Evolutionary conservation across 2,888 invertebrate genomes (phyloP), one percentile per base, ranked within the genome.

Genomic region (Acanthopleura granulata): DNA sequence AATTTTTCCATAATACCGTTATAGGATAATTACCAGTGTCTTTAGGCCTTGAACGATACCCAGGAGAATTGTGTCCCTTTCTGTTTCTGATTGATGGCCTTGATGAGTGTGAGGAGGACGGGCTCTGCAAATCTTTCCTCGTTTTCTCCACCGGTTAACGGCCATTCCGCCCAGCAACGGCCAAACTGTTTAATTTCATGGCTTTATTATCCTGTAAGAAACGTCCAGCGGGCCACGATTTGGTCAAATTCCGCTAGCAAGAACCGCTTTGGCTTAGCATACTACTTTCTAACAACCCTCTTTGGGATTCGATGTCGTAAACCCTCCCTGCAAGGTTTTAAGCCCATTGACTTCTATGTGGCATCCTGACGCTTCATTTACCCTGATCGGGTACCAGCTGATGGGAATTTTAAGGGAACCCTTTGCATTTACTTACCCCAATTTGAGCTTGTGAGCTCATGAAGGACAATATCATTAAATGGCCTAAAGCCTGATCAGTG

Each of bases 1-100:
- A 66, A 66, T 66, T 66, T 66, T 66, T 22, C 66, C 66, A 66
- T 66, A 22, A 66, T 22, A 27, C 66, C 29, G 16, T 66, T 22
- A 66, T 66, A 66, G 66, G 66, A 66, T 66, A 66, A 66, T 66
- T 66, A 66, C 66, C 66, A 22, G 66, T 66, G 66, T 66, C 66
- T 27, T 27, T 66, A 27, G 29, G 4, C 66, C 15, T 27, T 27
- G 25, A 66, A 27, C 29, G 27, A 57, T 22, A 66, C 66, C 29
- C 66, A 6, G 22, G 66, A 66, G 66, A 27, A 1, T 25, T 14
- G 15, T 15, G 66, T 27, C 22, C 16, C 66, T 27, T 66, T 15
- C 22, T 27, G 14, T 1, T 66, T 66, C 29, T 66, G 66, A 66
- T 66, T 22, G 66, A 66, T 66, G 66, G 14, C 16, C 15, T 6